phyloP scores from a whole-genome alignment of 1,140 invertebrate species.

The Brachionus paranguensis region DNA sequence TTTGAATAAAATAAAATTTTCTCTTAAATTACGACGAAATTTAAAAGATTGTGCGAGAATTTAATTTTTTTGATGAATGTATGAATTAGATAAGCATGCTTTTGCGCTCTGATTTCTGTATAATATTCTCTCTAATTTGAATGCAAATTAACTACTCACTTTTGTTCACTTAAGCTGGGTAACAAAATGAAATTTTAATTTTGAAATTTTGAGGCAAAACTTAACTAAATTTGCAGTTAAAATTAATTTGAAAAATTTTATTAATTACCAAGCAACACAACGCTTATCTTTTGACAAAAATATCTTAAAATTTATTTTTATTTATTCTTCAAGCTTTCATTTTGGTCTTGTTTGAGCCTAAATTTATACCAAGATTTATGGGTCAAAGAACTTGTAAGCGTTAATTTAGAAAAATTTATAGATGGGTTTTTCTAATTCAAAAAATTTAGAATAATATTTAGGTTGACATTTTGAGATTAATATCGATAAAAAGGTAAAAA shows the following conservation, averaged over 20 bases:
- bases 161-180: background rate
- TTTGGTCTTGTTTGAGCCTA: background rate
- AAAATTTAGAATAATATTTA: no score
- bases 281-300: background rate
- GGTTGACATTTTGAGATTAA: no score
- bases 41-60: background rate
- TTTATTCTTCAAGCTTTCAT: background rate
- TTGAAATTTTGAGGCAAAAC: background rate
- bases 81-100: slow-evolving; percentile 5
- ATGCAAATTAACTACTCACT: background rate
- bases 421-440: no score
- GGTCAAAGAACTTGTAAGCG: no score
- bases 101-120: background rate
- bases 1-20: background rate
- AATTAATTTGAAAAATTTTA: background rate
- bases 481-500: no score
- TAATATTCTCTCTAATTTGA: background rate
- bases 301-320: background rate
- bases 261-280: background rate
- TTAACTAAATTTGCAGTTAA: slow-evolving; percentile 15
- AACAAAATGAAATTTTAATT: background rate
- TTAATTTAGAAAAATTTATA: no score
- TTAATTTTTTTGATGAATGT: background rate
- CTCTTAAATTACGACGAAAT: background rate
- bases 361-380: no score